A percentile compares a stretch with the other conserved stretches of the same genome.
Evolutionary conservation across 1,140 invertebrate genomes (phyloP).

Genomic region (Neoseiulus cucumeris): DNA sequence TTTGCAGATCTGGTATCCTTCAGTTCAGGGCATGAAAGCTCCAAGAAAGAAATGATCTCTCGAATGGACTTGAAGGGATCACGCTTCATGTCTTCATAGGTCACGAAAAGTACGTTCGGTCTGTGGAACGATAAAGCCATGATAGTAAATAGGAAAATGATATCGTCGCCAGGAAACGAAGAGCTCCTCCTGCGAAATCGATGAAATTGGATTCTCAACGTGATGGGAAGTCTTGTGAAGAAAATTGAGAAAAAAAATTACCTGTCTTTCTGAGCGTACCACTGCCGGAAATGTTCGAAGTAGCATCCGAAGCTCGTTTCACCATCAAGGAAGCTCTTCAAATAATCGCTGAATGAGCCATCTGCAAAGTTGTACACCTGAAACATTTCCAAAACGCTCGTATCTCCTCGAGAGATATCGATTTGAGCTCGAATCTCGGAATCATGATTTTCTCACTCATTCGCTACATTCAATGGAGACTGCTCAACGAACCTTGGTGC

Average conservation of each 20-base stretch:
- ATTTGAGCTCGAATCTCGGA: too few species aligned
- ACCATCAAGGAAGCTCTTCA: constrained; percentile 16
- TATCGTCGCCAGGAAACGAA: too few species aligned
- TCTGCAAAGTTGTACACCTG: constrained; percentile 8
- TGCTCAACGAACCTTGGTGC: background rate
- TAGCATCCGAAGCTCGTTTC: constrained; percentile 16
- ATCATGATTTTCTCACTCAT: too few species aligned
- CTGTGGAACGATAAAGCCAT: background rate
- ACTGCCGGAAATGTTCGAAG: constrained; percentile 17
- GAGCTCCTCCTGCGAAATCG: too few species aligned
- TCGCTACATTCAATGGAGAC: too few species aligned
- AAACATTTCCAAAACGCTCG: background rate
- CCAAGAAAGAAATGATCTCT: background rate
- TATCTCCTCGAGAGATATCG: background rate
- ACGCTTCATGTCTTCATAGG: constrained; percentile 16
- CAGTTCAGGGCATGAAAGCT: background rate
- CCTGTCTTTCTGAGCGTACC: constrained; percentile 15
- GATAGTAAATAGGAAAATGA: too few species aligned
- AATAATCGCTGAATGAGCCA: constrained; percentile 16
- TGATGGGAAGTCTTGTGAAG: too few species aligned
- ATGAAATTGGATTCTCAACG: too few species aligned
- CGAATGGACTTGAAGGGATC: constrained; percentile 6
- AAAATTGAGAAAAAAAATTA: too few species aligned
- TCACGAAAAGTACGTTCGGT: constrained; percentile 16
- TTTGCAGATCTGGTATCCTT: background rate